These are phyloP conservation scores for Orthonyx spaldingii DNA, from an alignment of 2,113 vertebrate genomes.

Conservation along the genomic window DNA sequence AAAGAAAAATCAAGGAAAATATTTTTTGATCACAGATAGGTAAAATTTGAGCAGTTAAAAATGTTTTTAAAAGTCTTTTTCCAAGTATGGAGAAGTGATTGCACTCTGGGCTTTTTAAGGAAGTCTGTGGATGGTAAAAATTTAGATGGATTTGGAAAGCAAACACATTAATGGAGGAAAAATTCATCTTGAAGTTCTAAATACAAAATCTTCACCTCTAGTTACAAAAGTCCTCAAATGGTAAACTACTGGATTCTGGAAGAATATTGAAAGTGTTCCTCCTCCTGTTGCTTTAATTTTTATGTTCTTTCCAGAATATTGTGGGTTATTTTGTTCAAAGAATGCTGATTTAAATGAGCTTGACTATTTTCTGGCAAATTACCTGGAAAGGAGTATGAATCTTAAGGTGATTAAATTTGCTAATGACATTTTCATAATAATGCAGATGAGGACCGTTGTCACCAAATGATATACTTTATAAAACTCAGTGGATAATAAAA, in stretches of 20 bases:
- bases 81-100: neutral
- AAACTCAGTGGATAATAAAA: neutral
- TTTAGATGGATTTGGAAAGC: neutral
- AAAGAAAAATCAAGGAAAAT: neutral
- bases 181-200: neutral
- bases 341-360: neutral
- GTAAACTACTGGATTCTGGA: neutral
- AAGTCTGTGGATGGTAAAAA: neutral
- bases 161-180: neutral
- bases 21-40: neutral
- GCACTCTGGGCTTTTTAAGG: neutral
- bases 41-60: neutral
- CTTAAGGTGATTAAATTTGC: neutral
- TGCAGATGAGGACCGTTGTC: neutral
- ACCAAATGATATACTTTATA: neutral
- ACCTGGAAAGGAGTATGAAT: neutral
- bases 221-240: neutral
- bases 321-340: neutral
- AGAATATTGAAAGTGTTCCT: neutral
- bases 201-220: neutral
- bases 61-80: neutral
- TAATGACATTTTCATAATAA: neutral
- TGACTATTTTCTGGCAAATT: neutral
- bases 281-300: neutral
- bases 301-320: neutral